These are phyloP conservation scores for Ascaphus truei DNA, from an alignment of 2,113 vertebrate species.

Conservation along the genomic window DNA sequence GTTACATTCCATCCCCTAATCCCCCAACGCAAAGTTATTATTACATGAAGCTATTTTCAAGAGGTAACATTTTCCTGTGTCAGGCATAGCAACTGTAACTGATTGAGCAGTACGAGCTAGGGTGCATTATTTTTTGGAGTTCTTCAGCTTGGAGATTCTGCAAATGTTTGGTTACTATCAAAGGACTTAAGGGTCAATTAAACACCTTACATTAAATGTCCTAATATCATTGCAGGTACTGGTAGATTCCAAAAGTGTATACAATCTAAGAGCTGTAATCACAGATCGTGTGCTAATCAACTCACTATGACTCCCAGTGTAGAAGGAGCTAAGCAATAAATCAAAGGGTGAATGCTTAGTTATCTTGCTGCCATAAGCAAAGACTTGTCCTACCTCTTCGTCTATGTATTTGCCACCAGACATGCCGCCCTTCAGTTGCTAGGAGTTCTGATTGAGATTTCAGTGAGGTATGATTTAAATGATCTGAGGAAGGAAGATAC, in stretches of 20 bases:
- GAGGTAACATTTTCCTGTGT: not conserved
- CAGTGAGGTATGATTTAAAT: conserved; percentile 47
- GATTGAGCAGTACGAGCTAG: conserved; percentile 4
- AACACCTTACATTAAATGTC: no score
- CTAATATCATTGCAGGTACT: not conserved
- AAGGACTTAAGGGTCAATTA: not conserved
- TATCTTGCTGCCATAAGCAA: not conserved
- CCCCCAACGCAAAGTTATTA: conserved; percentile 5
- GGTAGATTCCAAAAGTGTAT: not conserved
- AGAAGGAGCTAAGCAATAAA: not conserved
- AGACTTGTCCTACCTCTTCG: conserved; percentile 65
- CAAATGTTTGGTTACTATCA: not conserved
- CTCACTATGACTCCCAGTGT: not conserved
- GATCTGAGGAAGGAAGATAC: conserved; percentile 60
- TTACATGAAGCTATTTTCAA: conserved; percentile 6
- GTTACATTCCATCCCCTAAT: conserved; percentile 9
- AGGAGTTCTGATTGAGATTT: conserved; percentile 49
- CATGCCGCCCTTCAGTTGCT: conserved; percentile 71
- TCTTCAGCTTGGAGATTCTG: not conserved
- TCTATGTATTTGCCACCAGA: conserved; percentile 87
- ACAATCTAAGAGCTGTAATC: not conserved
- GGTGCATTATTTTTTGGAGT: not conserved
- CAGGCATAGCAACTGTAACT: not conserved
- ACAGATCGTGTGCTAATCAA: not conserved
- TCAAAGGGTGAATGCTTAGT: no score